Conservation (phyloP, 2,113 vertebrate genomes). For the Oenanthe melanoleuca region DNA sequence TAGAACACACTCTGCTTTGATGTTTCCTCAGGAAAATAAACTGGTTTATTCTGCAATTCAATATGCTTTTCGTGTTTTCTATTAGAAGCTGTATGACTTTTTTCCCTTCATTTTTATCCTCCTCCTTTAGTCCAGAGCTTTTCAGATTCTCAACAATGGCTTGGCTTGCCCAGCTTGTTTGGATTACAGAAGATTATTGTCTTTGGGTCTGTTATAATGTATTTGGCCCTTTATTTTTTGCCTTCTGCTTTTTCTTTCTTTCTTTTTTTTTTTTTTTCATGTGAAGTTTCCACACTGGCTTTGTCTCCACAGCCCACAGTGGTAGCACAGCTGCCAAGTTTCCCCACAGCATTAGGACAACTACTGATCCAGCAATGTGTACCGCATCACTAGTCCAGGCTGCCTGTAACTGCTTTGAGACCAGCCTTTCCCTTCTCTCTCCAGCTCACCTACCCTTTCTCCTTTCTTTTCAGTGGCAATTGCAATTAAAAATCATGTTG, state of each 20-base stretch:
- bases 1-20: neutral
- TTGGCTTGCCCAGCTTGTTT: slow-evolving; percentile 63
- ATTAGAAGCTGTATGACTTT: neutral
- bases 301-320: slow-evolving; percentile 54
- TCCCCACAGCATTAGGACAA: slow-evolving; percentile 49
- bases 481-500: neutral
- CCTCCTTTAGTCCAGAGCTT: slow-evolving; percentile 21
- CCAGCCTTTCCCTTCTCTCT: neutral
- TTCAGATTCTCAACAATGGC: slow-evolving; percentile 56
- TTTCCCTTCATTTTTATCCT: neutral
- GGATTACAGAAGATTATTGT: slow-evolving; percentile 72
- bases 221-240: slow-evolving; percentile 21
- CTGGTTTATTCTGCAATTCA: slow-evolving; percentile 10
- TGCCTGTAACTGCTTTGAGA: slow-evolving; percentile 29
- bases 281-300: slow-evolving; percentile 53
- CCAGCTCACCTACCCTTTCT: neutral
- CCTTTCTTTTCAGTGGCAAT: neutral
- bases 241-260: neutral
- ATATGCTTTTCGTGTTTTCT: slow-evolving; percentile 15
- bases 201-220: slow-evolving; percentile 58
- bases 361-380: slow-evolving; percentile 10
- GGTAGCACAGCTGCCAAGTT: slow-evolving; percentile 48
- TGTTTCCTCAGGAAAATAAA: neutral
- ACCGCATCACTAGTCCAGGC: neutral
- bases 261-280: neutral